Evolutionary conservation across 2,113 vertebrate species (phyloP), one percentile per base, ranked within the genome.

Genomic region (Forbesichthys agassizii): DNA sequence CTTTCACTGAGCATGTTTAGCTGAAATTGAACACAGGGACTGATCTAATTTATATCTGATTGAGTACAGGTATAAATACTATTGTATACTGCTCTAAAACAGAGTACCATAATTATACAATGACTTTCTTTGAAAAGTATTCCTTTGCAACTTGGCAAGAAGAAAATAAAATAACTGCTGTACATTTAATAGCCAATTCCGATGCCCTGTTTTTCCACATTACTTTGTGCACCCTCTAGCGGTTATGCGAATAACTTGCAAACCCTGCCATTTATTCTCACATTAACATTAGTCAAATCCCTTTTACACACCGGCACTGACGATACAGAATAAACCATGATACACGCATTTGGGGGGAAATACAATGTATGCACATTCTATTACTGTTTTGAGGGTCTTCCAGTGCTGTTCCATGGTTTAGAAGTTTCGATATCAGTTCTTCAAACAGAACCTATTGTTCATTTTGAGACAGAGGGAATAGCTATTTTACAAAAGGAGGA

Each of bases 21-120:
- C 78, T 82, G 84, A 90, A 92, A 92, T 92, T 88, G 90, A 86
- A 79, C 86, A 82, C 91, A 91, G 90, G 82, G 89, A 87, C 88
- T 79, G 86, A 89, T 88, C 74, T 74, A 68, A 81, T 82, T 84
- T 78, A 18, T 20, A 9, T 56, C 54, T 27, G 16, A 8, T 16
- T 11, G 53, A 55, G 5, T 16, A 10, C n/a, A 18, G 7, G 16
- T n/a, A 56, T 10, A 5, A 16, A 56, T 56, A 14, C 13, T 56
- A 18, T 2, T 18, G 10, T 18, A 56, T 56, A 56, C 20, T 18
- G 54, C 8, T 20, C 20, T 56, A 18, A 6, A 5, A 16, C 75
- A 66, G 85, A 85, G 79, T 69, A 73, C 4, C 7, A 73, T 64
- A 54, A 67, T 75, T 56, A 62, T 81, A 64, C 65, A 79, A 73